These are phyloP conservation scores for Lagopus leucura DNA, from an alignment of 2,113 vertebrate species.

Conservation along the genomic window DNA sequence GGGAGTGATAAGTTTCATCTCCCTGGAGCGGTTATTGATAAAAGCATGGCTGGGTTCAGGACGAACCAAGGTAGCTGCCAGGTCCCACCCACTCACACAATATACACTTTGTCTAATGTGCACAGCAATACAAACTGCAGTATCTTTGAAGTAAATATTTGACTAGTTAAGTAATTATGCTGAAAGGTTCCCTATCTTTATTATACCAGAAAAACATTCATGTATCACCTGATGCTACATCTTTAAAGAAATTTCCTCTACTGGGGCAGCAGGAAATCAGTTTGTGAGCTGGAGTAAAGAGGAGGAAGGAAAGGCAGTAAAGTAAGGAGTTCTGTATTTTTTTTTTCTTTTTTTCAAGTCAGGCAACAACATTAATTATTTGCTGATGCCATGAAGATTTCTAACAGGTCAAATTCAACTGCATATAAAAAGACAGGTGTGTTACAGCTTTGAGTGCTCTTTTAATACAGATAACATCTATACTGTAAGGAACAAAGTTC, in stretches of 20 bases:
- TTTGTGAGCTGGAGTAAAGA: background rate
- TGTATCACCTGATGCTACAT: conserved; percentile 5
- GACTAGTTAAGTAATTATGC: conserved; percentile 1
- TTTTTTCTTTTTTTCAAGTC: background rate
- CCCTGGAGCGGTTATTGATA: conserved; percentile 12
- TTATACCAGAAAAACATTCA: conserved; percentile 34
- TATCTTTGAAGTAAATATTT: conserved; percentile 62
- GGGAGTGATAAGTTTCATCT: background rate
- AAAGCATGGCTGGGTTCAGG: background rate
- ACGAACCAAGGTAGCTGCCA: background rate
- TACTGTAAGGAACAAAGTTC: conserved; percentile 12
- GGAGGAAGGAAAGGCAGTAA: background rate
- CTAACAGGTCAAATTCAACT: background rate
- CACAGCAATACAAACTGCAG: background rate
- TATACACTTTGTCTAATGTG: conserved; percentile 1
- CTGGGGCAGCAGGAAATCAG: background rate
- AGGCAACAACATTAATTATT: background rate
- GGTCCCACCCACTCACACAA: conserved; percentile 2
- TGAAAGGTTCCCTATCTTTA: conserved; percentile 34
- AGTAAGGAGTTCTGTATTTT: background rate
- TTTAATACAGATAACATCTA: conserved; percentile 17
- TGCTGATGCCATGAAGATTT: background rate
- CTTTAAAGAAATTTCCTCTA: conserved; percentile 20
- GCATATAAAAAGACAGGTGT: background rate
- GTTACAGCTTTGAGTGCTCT: background rate